Evolutionary conservation across 2,888 invertebrate species (phyloP).

Genomic region (Philereme transversata): DNA sequence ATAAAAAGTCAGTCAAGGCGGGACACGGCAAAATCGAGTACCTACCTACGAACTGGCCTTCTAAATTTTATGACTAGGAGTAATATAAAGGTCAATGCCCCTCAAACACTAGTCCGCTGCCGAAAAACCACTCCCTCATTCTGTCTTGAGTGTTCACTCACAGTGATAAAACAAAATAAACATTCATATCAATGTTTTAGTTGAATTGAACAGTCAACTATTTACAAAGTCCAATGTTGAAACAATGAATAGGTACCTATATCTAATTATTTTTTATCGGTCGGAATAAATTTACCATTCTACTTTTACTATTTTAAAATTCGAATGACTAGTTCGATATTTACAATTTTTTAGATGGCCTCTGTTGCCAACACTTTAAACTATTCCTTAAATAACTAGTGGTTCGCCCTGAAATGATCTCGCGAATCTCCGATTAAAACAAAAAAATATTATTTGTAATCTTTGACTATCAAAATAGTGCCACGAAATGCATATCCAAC

Average conservation of each 20-base stretch:
- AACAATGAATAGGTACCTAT: conserved; percentile 6
- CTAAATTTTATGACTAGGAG: not conserved
- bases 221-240: conserved; percentile 31
- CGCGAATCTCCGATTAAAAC: too few relatives aligned
- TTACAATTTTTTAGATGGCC: not conserved
- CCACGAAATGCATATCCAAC: too few relatives aligned
- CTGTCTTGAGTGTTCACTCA: too few relatives aligned
- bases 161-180: conserved; percentile 4
- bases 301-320: not conserved
- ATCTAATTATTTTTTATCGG: conserved; percentile 17
- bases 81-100: conserved; percentile 12
- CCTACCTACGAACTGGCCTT: not conserved
- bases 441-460: too few relatives aligned
- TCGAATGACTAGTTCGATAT: not conserved
- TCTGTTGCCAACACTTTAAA: too few relatives aligned
- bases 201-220: conserved; percentile 11
- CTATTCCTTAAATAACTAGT: too few relatives aligned
- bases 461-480: too few relatives aligned
- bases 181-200: conserved; percentile 16
- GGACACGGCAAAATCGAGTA: too few relatives aligned
- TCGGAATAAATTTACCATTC: conserved; percentile 4
- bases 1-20: too few relatives aligned
- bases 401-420: too few relatives aligned
- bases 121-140: not conserved
- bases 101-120: not conserved